Base-by-base conservation (phyloP, 2,797 vertebrate genomes). In the Sebastes steindachneri region DNA sequence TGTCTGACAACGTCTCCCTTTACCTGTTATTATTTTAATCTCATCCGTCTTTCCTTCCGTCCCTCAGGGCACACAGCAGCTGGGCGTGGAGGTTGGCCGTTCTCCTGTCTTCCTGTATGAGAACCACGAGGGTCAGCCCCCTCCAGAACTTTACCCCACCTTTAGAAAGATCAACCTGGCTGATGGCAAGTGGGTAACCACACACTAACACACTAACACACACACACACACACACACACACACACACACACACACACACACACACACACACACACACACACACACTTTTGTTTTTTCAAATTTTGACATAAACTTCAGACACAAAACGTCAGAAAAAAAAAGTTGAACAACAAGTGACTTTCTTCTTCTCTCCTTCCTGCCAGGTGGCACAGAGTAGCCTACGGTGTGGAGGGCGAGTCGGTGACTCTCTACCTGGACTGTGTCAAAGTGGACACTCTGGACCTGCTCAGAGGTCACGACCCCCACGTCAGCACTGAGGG, bases 371-470 rank as follows among this genome's bases (percentile, higher is more conserved):
- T 73, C 2, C 48, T 66, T 73, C 2, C 69, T 45, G 15, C 14
- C 92, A 99, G 98, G 94, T 99, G 98, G 98, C 98, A 99, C 92
- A 92, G 98, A n/a, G 85, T 99, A 23, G 98, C 98, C 1, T 96
- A 99, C 94, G 98, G 98, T 0, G 93, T 99, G 68, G 95, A 98
- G 76, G 97, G 96, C 86, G 97, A 97, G 80, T 96, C 96, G 0
- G 96, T 98, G 89, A 99, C 98, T 2, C 91, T 99, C 80, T 94
- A 97, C 86, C 90, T 99, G 83, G 98, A 99, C 94, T 99, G 98
- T 85, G 95, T 95, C 77, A 97, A 97, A 95, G 95, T 96, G 83
- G 90, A 94, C 62, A 98, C 96, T 11, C 96, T 97, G 59, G 93
- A 96, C 62, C 95, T 99, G 19, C 96, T 95, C 83, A 93, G 98